These are phyloP conservation scores for Momotus momota DNA, from an alignment of 2,797 vertebrate species.

Conservation along the genomic window DNA sequence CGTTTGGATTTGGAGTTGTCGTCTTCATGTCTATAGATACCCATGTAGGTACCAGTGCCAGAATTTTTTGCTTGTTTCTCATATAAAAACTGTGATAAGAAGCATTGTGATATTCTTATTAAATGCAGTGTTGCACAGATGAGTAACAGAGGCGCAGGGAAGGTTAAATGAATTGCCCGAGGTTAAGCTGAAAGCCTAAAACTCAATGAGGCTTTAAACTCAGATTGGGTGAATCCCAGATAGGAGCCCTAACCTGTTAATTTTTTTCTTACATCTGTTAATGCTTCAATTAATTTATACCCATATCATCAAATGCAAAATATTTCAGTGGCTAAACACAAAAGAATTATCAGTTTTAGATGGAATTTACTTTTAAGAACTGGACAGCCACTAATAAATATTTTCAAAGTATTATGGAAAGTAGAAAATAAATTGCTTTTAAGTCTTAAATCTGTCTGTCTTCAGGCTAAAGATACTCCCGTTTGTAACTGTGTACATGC, in stretches of 20 bases:
- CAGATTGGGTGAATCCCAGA: slow-evolving; percentile 20
- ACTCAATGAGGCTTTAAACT: slow-evolving; percentile 39
- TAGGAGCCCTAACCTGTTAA: slow-evolving; percentile 15
- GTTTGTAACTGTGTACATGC: neutral
- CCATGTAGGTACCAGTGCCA: neutral
- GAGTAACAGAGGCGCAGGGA: neutral
- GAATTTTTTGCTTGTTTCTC: neutral
- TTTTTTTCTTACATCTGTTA: slow-evolving; percentile 7
- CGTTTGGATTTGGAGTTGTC: neutral
- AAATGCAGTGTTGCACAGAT: neutral
- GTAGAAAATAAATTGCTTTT: neutral
- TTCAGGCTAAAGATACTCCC: neutral
- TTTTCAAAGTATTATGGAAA: neutral
- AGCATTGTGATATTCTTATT: neutral
- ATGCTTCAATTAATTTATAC: slow-evolving; percentile 28
- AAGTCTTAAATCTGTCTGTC: neutral
- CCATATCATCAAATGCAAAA: neutral
- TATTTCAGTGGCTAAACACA: neutral
- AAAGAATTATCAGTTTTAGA: neutral
- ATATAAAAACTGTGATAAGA: neutral
- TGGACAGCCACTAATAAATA: neutral
- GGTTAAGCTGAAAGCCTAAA: slow-evolving; percentile 32
- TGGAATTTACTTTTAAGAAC: neutral
- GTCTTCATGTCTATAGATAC: neutral
- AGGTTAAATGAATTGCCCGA: slow-evolving; percentile 43